A percentile compares a stretch with the other conserved stretches of the same genome.
These are phyloP conservation scores for Acromyrmex echinatior DNA, from an alignment of 1,140 invertebrate species.

Conservation along the genomic window DNA sequence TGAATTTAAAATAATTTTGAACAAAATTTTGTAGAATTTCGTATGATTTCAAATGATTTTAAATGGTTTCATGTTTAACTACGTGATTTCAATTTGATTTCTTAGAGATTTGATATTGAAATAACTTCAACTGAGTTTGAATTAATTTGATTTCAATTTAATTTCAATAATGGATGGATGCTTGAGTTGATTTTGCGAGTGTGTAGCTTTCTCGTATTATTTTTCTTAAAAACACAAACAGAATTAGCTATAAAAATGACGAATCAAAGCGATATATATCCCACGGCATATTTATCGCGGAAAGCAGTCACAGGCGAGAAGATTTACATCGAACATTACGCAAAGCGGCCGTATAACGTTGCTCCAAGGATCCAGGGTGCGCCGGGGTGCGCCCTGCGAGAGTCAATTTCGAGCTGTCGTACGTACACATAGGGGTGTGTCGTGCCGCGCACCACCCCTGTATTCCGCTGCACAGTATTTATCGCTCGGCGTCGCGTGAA, in stretches of 20 bases:
- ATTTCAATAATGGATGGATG: too few species aligned
- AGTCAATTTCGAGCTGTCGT: constrained; percentile 53
- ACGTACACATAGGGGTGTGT: neutral
- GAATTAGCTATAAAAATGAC: constrained; percentile 45
- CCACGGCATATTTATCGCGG: constrained; percentile 30
- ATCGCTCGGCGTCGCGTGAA: constrained; percentile 48
- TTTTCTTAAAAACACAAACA: neutral
- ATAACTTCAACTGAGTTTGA: too few species aligned
- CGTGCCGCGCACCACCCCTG: neutral
- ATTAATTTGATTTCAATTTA: too few species aligned
- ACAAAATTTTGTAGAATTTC: too few species aligned
- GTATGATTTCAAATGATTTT: too few species aligned
- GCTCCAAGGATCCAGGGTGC: neutral
- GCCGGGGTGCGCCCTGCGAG: neutral
- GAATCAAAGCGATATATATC: constrained; percentile 21
- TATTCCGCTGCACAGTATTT: constrained; percentile 38
- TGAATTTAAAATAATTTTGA: too few species aligned
- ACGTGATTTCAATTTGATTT: too few species aligned
- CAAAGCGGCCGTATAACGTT: constrained; percentile 7
- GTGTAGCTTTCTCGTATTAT: too few species aligned
- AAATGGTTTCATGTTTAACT: too few species aligned
- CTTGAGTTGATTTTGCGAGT: too few species aligned
- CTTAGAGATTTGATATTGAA: too few species aligned
- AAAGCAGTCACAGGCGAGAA: constrained; percentile 2
- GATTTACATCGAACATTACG: constrained; percentile 50